phyloP scores from a whole-genome alignment of 1,140 invertebrate species.

The Riptortus pedestris region DNA sequence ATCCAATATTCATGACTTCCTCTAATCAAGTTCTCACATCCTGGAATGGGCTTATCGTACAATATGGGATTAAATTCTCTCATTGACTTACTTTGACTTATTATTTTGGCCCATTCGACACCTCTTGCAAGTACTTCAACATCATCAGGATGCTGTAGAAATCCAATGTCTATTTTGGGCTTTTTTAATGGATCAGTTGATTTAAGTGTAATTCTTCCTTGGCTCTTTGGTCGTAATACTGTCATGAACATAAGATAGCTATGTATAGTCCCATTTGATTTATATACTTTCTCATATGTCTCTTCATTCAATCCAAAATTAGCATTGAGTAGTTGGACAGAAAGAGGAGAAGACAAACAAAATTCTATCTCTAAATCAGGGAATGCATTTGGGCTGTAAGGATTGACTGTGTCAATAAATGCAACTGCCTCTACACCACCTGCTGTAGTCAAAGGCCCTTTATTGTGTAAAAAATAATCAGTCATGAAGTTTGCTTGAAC shows the following conservation, averaged over 20 bases:
- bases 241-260: slow-evolving; percentile 34
- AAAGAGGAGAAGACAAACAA: slow-evolving; percentile 20
- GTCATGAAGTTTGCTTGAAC: slow-evolving; percentile 42
- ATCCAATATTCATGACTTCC: slow-evolving; percentile 59
- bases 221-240: slow-evolving; percentile 46
- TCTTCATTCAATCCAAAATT: slow-evolving; percentile 37
- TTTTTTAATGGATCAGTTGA: slow-evolving; percentile 52
- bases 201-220: slow-evolving; percentile 46
- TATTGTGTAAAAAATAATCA: slow-evolving; percentile 42
- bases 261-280: slow-evolving; percentile 36
- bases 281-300: slow-evolving; percentile 37
- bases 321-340: slow-evolving; percentile 31
- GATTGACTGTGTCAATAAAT: slow-evolving; percentile 56
- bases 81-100: slow-evolving; percentile 34
- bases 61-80: slow-evolving; percentile 43
- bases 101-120: slow-evolving; percentile 32
- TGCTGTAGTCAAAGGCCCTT: slow-evolving; percentile 61
- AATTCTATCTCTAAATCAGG: slow-evolving; percentile 39
- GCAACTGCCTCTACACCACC: slow-evolving; percentile 69
- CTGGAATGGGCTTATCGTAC: slow-evolving; percentile 48
- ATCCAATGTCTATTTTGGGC: slow-evolving; percentile 71
- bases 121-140: slow-evolving; percentile 35
- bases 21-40: slow-evolving; percentile 45
- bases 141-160: slow-evolving; percentile 47
- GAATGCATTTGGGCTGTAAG: slow-evolving; percentile 48